Base-by-base conservation (phyloP, 2,797 vertebrate genomes). In the Crocidura indochinensis region DNA sequence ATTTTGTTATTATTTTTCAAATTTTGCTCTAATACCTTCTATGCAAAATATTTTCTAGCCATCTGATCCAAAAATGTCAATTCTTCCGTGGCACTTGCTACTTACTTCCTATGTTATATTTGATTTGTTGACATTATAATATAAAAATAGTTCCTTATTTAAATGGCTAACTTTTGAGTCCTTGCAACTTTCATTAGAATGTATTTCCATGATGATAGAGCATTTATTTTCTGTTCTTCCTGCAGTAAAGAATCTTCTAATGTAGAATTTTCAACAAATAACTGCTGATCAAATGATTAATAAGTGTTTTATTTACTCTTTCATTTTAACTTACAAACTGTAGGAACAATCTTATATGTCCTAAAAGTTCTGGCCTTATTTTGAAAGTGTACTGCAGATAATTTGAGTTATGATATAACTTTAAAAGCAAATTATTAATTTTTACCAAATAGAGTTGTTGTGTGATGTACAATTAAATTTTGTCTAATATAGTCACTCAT, bases 391-490 rank as follows among this genome's bases (percentile, higher is more conserved):
- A 19, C 9, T 60, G 22, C 56, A 60, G 22, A 62, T 46, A 6
- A 44, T 69, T 56, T 0, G 69, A 12, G 51, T 77, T 69, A 81
- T 77, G 10, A 8, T 71, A 8, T 68, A 69, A 81, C 67, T 82
- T 60, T 87, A 65, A 79, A 31, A 84, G 10, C 5, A 81, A 81
- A 49, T 71, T 67, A 38, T 31, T 17, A 72, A 17, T 77, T 26
- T 26, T 60, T 29, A 47, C 88, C 38, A 84, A 80, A 56, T 60
- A 84, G 49, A 84, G 86, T 72, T 15, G 17, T 19, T 60, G 4
- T 20, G 19, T 53, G 56, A 79, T 76, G 19, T 91, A 19, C 14
- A 74, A 26, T 65, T 65, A 14, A 73, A 12, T 86, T 77, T 87
- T 64, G 46, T 3, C 24, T 77, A 49, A 80, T 83, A 80, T 9